Evolutionary conservation across 2,888 invertebrate genomes (phyloP).

Genomic region (Andrena praecox): DNA sequence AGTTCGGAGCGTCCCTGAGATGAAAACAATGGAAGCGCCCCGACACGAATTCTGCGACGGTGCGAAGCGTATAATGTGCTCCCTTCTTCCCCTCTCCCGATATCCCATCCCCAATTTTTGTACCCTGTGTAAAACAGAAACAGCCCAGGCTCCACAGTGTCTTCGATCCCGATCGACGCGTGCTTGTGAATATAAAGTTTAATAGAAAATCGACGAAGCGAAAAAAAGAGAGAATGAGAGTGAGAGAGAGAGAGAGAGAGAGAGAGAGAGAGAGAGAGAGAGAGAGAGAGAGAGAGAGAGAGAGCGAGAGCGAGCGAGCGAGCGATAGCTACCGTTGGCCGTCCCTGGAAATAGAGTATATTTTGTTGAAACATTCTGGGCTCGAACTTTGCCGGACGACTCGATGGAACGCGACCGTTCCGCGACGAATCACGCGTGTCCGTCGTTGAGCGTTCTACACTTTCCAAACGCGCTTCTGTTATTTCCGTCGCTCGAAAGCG

Average conservation of each 20-base stretch:
- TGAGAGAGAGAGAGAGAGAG: no score
- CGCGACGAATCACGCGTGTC: slow-evolving; percentile 8
- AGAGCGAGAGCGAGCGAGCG: no score
- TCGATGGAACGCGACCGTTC: slow-evolving; percentile 7
- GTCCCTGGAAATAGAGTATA: background rate
- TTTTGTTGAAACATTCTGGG: background rate
- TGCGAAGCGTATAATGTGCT: slow-evolving; percentile 33
- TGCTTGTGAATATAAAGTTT: background rate
- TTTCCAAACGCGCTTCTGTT: slow-evolving; percentile 42
- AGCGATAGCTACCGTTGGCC: no score
- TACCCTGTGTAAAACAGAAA: no score
- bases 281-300: no score
- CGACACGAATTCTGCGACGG: slow-evolving; percentile 31
- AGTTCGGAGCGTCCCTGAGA: slow-evolving; percentile 26
- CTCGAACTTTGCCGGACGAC: background rate
- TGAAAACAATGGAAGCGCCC: slow-evolving; percentile 33
- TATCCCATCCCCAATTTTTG: background rate
- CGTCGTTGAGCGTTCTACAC: slow-evolving; percentile 2
- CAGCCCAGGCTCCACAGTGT: background rate
- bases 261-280: no score
- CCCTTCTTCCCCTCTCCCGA: slow-evolving; percentile 15
- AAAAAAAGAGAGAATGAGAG: background rate
- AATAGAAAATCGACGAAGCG: background rate
- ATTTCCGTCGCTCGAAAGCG: slow-evolving; percentile 47
- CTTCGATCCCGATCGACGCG: background rate